Evolutionary conservation across 2,888 invertebrate genomes (phyloP).

Genomic region (Apamea monoglypha): DNA sequence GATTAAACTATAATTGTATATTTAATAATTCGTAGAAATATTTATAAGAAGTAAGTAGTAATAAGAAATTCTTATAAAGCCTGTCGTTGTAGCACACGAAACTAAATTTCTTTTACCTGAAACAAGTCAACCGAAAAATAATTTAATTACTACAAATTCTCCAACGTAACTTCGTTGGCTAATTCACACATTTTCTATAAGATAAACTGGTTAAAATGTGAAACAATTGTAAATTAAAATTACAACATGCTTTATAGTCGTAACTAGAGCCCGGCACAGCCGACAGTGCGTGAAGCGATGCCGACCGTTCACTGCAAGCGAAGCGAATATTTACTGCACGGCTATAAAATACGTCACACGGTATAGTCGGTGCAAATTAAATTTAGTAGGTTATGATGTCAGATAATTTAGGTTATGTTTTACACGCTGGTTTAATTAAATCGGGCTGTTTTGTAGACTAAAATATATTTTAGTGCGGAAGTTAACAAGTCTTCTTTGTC

Average conservation of each 20-base stretch:
- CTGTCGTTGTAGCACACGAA: background rate
- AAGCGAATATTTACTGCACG: constrained; percentile 43
- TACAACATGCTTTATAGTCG: constrained; percentile 43
- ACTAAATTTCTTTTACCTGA: constrained; percentile 4
- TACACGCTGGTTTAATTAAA: constrained; percentile 21
- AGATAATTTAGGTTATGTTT: constrained; percentile 47
- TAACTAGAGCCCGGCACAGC: constrained; percentile 56
- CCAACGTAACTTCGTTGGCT: constrained; percentile 20
- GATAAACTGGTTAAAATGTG: constrained; percentile 42
- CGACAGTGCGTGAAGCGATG: constrained; percentile 53
- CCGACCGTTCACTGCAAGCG: constrained; percentile 51
- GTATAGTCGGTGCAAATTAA: constrained; percentile 20
- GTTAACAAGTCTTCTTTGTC: background rate
- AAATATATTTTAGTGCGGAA: constrained; percentile 1
- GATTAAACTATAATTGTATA: background rate
- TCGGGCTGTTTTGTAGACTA: constrained; percentile 23
- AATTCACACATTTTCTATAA: constrained; percentile 35
- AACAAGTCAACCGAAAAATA: constrained; percentile 6
- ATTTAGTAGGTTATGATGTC: constrained; percentile 42
- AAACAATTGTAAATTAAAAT: constrained; percentile 60
- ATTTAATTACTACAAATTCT: constrained; percentile 33
- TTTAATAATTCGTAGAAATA: constrained; percentile 10
- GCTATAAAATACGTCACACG: constrained; percentile 57
- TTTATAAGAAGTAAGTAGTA: background rate
- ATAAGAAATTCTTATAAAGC: background rate